Evolutionary conservation across 1,140 invertebrate species (phyloP).

Genomic region (Drosophila bifasciata): DNA sequence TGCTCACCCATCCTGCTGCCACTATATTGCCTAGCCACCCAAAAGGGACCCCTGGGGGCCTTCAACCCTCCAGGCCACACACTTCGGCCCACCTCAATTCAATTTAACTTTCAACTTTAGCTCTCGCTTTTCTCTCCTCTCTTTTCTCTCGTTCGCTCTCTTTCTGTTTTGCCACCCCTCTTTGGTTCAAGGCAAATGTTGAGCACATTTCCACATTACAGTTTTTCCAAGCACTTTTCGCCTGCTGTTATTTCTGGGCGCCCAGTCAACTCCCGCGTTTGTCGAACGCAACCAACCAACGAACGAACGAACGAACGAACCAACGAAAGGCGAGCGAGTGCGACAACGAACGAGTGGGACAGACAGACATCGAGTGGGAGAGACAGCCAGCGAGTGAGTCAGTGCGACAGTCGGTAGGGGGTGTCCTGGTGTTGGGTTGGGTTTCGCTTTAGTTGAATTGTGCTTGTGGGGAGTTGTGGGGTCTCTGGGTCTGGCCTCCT

Average conservation of each 20-base stretch:
- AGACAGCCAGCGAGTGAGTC: constrained; percentile 37
- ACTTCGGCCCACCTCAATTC: constrained; percentile 60
- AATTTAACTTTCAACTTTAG: constrained; percentile 78
- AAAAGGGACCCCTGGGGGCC: constrained; percentile 54
- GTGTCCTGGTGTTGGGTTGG: not conserved
- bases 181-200: constrained; percentile 10
- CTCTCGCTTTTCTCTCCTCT: constrained; percentile 28
- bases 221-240: constrained; percentile 19
- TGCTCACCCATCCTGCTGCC: constrained; percentile 5
- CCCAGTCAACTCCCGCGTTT: constrained; percentile 81
- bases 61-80: constrained; percentile 60
- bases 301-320: constrained; percentile 44
- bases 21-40: constrained; percentile 38
- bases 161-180: not conserved
- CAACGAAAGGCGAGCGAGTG: constrained; percentile 48
- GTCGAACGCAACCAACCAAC: constrained; percentile 72
- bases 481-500: constrained; percentile 11
- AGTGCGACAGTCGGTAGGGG: not conserved
- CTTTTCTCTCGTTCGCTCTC: constrained; percentile 2
- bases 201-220: constrained; percentile 40
- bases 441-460: constrained; percentile 13
- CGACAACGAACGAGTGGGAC: constrained; percentile 33
- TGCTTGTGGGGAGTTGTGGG: not conserved
- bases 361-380: not conserved
- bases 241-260: constrained; percentile 57